Evolutionary conservation across 2,888 invertebrate genomes (phyloP).

Genomic region (Platycnemis pennipes): DNA sequence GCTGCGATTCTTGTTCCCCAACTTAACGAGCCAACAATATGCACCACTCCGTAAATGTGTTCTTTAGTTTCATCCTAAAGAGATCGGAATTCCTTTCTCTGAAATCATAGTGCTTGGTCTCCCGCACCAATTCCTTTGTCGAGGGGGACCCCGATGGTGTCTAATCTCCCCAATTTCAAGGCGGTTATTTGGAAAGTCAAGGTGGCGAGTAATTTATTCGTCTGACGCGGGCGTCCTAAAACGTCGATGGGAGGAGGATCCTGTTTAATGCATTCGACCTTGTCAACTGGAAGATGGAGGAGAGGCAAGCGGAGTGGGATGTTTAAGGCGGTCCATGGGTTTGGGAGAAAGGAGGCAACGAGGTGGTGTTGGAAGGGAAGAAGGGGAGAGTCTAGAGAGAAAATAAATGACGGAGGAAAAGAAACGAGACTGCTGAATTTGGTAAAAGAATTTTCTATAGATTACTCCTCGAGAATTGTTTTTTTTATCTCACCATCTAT

Average conservation of each 20-base stretch:
- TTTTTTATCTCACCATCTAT: no score
- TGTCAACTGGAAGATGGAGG: background rate
- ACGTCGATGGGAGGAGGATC: background rate
- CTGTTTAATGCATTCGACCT: conserved; percentile 61
- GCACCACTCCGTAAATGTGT: no score
- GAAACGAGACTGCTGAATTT: no score
- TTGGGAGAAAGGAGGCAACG: background rate
- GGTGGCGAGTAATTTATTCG: conserved; percentile 23
- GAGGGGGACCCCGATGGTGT: background rate
- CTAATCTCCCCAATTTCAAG: background rate
- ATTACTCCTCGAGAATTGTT: no score
- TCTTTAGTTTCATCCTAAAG: no score
- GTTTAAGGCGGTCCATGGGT: background rate
- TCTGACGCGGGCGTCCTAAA: background rate
- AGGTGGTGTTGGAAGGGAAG: background rate
- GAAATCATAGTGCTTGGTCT: conserved; percentile 1
- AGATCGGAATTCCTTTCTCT: background rate
- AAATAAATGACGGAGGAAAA: background rate
- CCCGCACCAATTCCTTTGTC: background rate
- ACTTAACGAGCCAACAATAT: no score
- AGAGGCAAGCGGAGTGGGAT: background rate
- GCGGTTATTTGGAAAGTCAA: conserved; percentile 36
- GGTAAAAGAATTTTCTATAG: no score
- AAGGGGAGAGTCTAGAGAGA: conserved; percentile 6
- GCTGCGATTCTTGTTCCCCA: no score